phyloP scores from a whole-genome alignment of 2,113 vertebrate genomes.

The Spea bombifrons region DNA sequence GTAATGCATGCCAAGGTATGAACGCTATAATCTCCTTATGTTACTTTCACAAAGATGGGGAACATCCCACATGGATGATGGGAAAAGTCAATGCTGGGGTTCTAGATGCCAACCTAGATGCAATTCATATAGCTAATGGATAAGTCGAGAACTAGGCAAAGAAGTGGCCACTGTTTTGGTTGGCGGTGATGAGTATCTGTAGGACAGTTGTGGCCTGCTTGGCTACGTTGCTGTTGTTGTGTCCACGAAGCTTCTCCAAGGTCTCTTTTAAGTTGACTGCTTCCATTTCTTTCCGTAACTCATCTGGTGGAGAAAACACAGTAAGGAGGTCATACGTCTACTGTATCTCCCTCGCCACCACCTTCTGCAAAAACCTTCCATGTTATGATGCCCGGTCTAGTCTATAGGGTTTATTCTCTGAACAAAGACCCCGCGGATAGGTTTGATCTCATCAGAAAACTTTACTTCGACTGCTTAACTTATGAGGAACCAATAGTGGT shows the following conservation, averaged over 20 bases:
- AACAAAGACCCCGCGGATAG: too few relatives aligned
- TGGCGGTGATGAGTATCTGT: conserved; percentile 59
- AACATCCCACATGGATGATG: background rate
- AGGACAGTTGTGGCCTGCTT: conserved; percentile 70
- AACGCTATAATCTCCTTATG: too few relatives aligned
- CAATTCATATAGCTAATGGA: background rate
- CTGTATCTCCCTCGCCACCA: too few relatives aligned
- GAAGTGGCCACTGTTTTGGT: conserved; percentile 17
- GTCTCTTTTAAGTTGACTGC: conserved; percentile 71
- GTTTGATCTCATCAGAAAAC: too few relatives aligned
- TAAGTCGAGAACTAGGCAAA: background rate
- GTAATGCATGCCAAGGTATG: background rate
- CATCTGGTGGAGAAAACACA: conserved; percentile 53
- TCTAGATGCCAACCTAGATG: background rate
- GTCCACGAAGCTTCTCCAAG: conserved; percentile 64
- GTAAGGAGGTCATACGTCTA: too few relatives aligned
- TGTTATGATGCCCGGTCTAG: too few relatives aligned
- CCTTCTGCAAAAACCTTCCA: too few relatives aligned
- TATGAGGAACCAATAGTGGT: too few relatives aligned
- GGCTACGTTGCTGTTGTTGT: conserved; percentile 69
- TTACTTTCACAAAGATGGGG: too few relatives aligned
- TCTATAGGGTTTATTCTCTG: too few relatives aligned
- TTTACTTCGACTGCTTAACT: too few relatives aligned
- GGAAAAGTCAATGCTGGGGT: background rate
- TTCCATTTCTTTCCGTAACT: conserved; percentile 74